phyloP scores from a whole-genome alignment of 2,113 vertebrate species.

The Salminus brasiliensis region DNA sequence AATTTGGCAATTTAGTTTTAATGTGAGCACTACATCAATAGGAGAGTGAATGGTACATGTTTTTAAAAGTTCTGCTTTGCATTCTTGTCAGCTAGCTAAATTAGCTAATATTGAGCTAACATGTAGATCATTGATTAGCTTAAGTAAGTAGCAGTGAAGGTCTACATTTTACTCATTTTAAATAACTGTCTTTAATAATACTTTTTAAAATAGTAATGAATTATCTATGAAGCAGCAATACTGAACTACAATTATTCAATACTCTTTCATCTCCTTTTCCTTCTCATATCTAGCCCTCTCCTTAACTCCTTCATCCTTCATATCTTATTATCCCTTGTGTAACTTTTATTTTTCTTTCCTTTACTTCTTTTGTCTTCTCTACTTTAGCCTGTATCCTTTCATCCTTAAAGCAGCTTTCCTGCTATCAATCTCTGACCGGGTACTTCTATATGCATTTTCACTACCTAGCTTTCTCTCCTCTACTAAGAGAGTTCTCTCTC shows the following conservation, averaged over 20 bases:
- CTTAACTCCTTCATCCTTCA: constrained; percentile 3
- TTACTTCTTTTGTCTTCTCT: background rate
- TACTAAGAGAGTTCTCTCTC: constrained; percentile 21
- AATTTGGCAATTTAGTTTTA: too few species aligned
- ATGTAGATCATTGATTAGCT: too few species aligned
- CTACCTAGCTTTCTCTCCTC: background rate
- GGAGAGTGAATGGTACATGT: too few species aligned
- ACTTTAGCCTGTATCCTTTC: constrained; percentile 4
- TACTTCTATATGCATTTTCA: background rate
- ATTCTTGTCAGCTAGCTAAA: too few species aligned
- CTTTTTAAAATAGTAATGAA: too few species aligned
- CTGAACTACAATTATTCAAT: background rate
- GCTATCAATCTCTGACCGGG: constrained; percentile 31
- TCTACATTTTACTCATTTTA: too few species aligned
- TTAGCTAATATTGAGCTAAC: too few species aligned
- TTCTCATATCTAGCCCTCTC: background rate
- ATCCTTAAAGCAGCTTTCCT: constrained; percentile 19
- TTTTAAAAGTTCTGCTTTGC: too few species aligned
- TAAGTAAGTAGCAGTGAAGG: too few species aligned
- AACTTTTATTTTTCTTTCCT: background rate
- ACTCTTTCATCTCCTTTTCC: background rate
- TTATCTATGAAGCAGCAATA: too few species aligned
- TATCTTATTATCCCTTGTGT: constrained; percentile 13
- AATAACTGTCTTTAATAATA: too few species aligned
- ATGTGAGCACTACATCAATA: too few species aligned